Base-by-base conservation (phyloP, 92 coral and sea anemone genomes). In the Scolanthus callimorphus region DNA sequence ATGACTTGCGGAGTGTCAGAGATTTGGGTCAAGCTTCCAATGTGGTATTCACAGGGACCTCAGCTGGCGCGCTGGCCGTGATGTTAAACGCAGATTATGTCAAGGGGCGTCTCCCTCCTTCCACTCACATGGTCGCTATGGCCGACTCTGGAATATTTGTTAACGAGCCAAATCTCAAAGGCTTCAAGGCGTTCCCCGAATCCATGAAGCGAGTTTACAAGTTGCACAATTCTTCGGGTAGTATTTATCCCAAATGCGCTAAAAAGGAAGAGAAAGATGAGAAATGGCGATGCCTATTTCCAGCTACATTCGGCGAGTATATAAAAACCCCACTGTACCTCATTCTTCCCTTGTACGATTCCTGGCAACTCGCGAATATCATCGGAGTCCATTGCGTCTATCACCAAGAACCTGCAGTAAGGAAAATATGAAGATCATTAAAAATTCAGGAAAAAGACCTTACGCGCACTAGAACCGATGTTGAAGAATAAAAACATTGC, bases 61-160 rank as follows among this genome's bases (percentile, higher is more conserved):
- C 99, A 15, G 99, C 99, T 11, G 99, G 99, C 4, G 91, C 96
- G 10, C 71, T 94, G 13, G 97, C 99, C 0, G 99, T 80, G 20
- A 74, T 94, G 73, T 54, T 94, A 8, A 83, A 94, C 55, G 88
- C 94, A 0, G 99, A 94, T 57, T 94, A 59, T 60, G 84, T 94
- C 57, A 79, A 79, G 31, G 51, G 73, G 2, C 78, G 67, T 54
- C 59, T 94, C 39, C 86, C 84, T 4, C 31, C 51, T 2, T 39
- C 60, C 3, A 82, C 79, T 25, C 69, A 65, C 39, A 69, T 89
- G 11, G 73, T 79, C 41, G 81, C 89, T 0, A 41, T 94, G 22
- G 70, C 99, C 3, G 99, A 94, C 63, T 73, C 90, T 25, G 99
- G 99, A n/a, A 71, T 73, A 31, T 94, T 94, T 39, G 63, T 85